Evolutionary conservation across 2,888 invertebrate species (phyloP), one percentile per base, ranked within the genome.

Genomic region (Mythimna vitellina): DNA sequence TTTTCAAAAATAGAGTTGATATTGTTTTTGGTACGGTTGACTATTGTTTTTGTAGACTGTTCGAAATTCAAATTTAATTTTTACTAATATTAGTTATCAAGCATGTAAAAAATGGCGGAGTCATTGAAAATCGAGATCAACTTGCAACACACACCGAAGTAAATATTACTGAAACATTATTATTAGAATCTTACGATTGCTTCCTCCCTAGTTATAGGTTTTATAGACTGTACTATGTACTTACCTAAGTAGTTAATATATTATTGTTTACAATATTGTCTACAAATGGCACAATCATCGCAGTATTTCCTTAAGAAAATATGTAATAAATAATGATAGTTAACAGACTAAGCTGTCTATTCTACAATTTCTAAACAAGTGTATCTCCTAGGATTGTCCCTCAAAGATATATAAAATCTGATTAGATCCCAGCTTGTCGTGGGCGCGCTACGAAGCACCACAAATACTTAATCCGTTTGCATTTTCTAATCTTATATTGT

Each of bases 401-500:
- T 83, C 77, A 86, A 89, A 87, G 86, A 87, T 86, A 83, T 81
- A 87, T 87, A 84, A 87, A 88, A 89, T 88, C 93, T 93, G 92
- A 94, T 94, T 94, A 94, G 89, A 88, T 84, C 88, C 89, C 77
- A 76, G 83, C 83, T 83, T 78, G 84, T 89, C 90, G 92, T 91
- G 90, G 92, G 92, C 91, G 90, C 89, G 87, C 87, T 76, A 88
- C 74, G 95, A 96, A 96, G 95, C 95, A 92, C 95, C 90, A 93
- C 94, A 95, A 94, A 91, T 90, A 91, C 90, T 89, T 94, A 94
- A 96, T 96, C 95, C 94, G 89, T 94, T 95, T 93, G 94, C 94
- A 95, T 92, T 89, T 85, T 94, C 95, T 95, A 96, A 95, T 95
- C 95, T 95, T 95, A 95, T 95, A 95, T 95, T 80, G 92, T 93